Conservation (phyloP, 2,888 invertebrate genomes). For the Netelia fuscicornis region DNA sequence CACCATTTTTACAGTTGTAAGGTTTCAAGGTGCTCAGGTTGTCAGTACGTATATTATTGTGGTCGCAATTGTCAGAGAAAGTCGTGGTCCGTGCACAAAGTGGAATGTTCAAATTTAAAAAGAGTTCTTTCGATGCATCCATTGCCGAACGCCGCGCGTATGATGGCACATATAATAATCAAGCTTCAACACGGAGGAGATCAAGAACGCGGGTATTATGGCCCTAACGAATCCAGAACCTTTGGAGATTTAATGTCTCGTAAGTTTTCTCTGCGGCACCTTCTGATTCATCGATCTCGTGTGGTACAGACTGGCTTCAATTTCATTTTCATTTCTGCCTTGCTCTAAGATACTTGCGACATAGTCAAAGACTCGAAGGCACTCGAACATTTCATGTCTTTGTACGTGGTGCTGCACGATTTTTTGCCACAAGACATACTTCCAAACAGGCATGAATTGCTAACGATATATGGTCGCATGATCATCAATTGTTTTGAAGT, state of each 20-base stretch:
- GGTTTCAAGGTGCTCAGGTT: constrained; percentile 93
- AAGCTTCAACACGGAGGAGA: constrained; percentile 90
- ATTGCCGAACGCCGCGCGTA: constrained; percentile 93
- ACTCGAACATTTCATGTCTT: constrained; percentile 92
- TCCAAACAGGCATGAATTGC: constrained; percentile 91
- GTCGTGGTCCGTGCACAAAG: constrained; percentile 93
- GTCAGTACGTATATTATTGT: constrained; percentile 94
- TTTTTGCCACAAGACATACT: constrained; percentile 90
- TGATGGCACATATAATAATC: constrained; percentile 91
- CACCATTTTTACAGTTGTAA: constrained; percentile 86
- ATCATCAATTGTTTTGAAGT: constrained; percentile 96
- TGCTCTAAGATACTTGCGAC: constrained; percentile 89
- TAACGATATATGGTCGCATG: constrained; percentile 95
- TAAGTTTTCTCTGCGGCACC: constrained; percentile 85
- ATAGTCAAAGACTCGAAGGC: constrained; percentile 91
- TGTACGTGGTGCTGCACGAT: constrained; percentile 90
- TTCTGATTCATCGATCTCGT: background rate
- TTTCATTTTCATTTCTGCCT: constrained; percentile 17
- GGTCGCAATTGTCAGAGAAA: constrained; percentile 92
- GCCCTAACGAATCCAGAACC: constrained; percentile 89
- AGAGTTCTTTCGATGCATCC: constrained; percentile 88
- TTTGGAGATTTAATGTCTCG: constrained; percentile 97
- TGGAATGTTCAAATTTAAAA: constrained; percentile 92
- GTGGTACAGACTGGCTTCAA: background rate
- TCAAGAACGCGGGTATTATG: constrained; percentile 89